Evolutionary conservation across 2,113 vertebrate species (phyloP).

Genomic region (Lanius ludovicianus): DNA sequence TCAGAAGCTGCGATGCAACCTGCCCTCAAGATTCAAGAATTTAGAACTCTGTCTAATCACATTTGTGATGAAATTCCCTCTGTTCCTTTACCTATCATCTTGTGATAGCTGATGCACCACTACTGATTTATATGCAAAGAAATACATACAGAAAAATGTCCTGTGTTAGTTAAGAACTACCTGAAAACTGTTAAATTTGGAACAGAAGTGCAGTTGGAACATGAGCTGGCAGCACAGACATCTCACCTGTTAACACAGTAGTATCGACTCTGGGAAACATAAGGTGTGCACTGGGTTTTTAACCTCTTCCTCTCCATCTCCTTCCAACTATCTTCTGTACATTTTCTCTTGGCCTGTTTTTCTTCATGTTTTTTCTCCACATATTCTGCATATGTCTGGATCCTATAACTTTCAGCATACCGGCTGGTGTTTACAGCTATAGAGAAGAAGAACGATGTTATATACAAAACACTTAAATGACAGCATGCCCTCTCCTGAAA

Average conservation of each 20-base stretch:
- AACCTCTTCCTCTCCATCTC: conserved; percentile 77
- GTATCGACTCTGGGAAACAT: conserved; percentile 51
- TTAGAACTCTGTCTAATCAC: neutral
- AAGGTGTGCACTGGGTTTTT: conserved; percentile 68
- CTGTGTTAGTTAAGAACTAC: neutral
- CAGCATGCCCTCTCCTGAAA: neutral
- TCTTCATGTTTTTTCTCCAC: conserved; percentile 82
- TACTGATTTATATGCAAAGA: neutral
- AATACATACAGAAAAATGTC: neutral
- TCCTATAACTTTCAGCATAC: conserved; percentile 96
- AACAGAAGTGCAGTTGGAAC: neutral
- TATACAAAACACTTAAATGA: neutral
- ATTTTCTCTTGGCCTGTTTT: conserved; percentile 80
- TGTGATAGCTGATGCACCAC: neutral
- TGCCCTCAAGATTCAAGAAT: neutral
- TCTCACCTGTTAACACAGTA: conserved; percentile 70
- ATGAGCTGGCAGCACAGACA: neutral
- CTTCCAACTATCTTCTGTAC: conserved; percentile 88
- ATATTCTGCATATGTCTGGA: conserved; percentile 96
- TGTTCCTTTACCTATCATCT: neutral
- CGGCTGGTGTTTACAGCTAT: conserved; percentile 95
- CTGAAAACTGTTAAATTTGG: neutral
- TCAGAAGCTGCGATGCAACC: neutral
- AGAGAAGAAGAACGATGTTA: neutral
- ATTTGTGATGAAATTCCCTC: neutral